Evolutionary conservation across 2,888 invertebrate genomes (phyloP), one percentile per base, ranked within the genome.

Genomic region (Cerastis rubricosa): DNA sequence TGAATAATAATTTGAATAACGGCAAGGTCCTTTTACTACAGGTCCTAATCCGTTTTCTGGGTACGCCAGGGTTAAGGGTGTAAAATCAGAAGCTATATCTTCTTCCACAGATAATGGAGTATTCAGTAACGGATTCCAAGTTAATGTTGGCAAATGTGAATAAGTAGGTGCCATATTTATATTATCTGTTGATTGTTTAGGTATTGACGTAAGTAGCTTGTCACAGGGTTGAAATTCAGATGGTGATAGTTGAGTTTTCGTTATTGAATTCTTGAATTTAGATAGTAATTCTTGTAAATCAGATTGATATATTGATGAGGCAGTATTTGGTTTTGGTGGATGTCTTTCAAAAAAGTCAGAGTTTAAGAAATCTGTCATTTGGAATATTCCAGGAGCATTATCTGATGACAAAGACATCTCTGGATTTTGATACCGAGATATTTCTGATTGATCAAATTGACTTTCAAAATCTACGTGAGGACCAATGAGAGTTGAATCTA

Each of bases 241-340:
- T 49, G n/a, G 12, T 22, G 29, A 43, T 14, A 35, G 19, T 14
- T 66, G 63, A 7, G 63, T 57, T 35, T 75, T 79, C 17, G 63
- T 43, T 1, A n/a, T 43, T 63, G 67, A 17, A 29, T 77, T 57
- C 1, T 40, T 43, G 14, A 79, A 47, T 54, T 80, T 80, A n/a
- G 47, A n/a, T 47, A 49, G 11, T 47, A 72, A 43, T 19, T 77
- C 47, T 72, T 61, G 25, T 25, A 25, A 22, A 54, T 79, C 71
- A 45, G 61, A 54, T 63, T 40, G 11, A 47, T 2, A 17, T 22
- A 40, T 2, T 40, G 45, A 25, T 35, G 69, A 17, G 17, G 14
- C 6, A 45, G 14, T 19, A 29, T 7, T 67, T 59, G 12, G 0
- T 45, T 71, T 17, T 7, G 29, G 25, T 17, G 45, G 0, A 6